Base-by-base conservation (phyloP, 2,888 invertebrate species). In the Criorhina ranunculi region DNA sequence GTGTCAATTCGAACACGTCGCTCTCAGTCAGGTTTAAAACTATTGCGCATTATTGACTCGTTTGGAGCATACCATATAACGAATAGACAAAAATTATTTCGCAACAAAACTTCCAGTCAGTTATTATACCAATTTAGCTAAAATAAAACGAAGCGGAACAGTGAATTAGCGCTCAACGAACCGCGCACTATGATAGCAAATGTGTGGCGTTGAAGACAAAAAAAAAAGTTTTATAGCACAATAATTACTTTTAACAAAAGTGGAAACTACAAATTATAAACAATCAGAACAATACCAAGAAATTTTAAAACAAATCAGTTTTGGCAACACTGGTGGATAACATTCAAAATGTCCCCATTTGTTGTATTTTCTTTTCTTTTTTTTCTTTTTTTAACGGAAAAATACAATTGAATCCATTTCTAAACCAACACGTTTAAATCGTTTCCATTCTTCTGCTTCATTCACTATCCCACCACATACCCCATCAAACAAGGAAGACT, bases 391-490 rank as follows among this genome's bases (percentile, higher is more conserved):
- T 24, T 12, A 59, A 59, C 11, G n/a, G 24, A 40, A 29, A 12
- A 59, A 59, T 59, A 19, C 8, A 40, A 59, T 40, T 59, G 37
- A 57, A 57, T 19, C 37, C 37, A 19, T 57, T 57, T 37, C 57
- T 57, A 24, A 37, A 9, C 24, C 59, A 40, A 29, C 40, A 59
- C 24, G 59, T 59, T 29, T 29, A 8, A 29, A 40, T 59, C 40
- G 40, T 35, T 29, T 8, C 29, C 11, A 8, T 5, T 37, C 11
- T 19, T 37, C 19, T 19, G 35, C 9, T 17, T 12, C 29, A 6
- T 17, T 9, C 17, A 9, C 2, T 4, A 19, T 2, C 17, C 7
- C 42, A 5, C 17, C 9, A 44, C n/a, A n/a, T n/a, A n/a, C n/a
- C 19, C 17, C 1, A 42, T 44, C 8, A 15, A 44, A 44, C 17